A percentile compares a stretch with the other conserved stretches of the same genome.
These are phyloP conservation scores for Vulpes vulpes DNA, from an alignment of 2,113 vertebrate species.

Conservation along the genomic window DNA sequence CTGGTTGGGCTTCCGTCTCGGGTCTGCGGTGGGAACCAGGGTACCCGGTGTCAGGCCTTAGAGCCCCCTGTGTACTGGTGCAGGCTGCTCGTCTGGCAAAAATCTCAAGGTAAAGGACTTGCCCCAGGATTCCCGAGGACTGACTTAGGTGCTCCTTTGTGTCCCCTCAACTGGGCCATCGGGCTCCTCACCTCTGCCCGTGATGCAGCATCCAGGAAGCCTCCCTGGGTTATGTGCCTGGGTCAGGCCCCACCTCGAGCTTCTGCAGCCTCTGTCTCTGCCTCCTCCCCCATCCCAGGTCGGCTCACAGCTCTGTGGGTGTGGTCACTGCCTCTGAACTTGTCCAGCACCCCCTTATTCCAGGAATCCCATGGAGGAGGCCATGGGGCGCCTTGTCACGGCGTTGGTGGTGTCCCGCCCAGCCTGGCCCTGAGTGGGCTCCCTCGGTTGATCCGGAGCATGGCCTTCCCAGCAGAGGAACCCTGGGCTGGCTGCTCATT, in stretches of 20 bases:
- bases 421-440: neutral
- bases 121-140: neutral
- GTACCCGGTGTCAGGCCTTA: neutral
- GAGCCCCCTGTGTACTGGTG: neutral
- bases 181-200: neutral
- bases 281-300: neutral
- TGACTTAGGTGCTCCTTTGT: neutral
- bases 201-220: neutral
- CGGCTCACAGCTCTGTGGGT: neutral
- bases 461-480: neutral
- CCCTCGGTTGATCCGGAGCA: neutral
- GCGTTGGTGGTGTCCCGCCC: neutral
- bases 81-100: neutral
- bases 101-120: neutral
- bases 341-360: accelerated
- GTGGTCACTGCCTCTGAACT: neutral
- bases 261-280: neutral
- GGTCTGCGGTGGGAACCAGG: neutral
- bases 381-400: neutral
- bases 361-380: neutral
- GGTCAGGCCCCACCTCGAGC: neutral
- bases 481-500: neutral
- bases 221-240: neutral
- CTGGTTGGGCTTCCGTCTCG: neutral
- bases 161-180: neutral